Conservation (phyloP, 2,797 vertebrate genomes). For the Jordanella pulchra region DNA sequence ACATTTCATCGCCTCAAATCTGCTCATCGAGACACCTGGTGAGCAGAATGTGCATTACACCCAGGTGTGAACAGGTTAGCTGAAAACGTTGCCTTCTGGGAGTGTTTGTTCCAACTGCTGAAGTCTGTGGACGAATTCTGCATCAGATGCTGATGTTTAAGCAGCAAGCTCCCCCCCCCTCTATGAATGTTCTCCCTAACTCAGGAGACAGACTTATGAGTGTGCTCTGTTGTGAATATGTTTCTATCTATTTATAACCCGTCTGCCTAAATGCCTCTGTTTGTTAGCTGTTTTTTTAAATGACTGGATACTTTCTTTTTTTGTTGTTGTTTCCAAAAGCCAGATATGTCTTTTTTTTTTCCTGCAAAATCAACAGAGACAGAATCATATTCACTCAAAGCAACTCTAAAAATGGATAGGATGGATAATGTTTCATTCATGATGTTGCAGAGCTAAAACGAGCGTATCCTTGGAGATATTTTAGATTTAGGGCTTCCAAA, state of each 20-base stretch:
- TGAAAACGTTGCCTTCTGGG: conserved; percentile 33
- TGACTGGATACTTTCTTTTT: not conserved
- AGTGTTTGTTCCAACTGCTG: conserved; percentile 10
- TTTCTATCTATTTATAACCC: conserved; percentile 7
- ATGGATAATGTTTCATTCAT: conserved; percentile 1
- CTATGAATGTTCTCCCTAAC: not conserved
- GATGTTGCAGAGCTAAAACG: not conserved
- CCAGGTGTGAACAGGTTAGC: conserved; percentile 23
- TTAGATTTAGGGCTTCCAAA: not conserved
- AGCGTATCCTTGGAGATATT: not conserved
- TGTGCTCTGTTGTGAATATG: conserved; percentile 11
- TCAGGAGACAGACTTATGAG: not conserved
- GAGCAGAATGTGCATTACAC: conserved; percentile 65
- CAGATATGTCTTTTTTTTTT: not conserved
- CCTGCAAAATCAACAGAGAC: not conserved
- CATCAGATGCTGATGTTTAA: not conserved
- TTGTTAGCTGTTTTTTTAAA: not conserved
- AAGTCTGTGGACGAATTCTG: not conserved
- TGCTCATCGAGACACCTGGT: conserved; percentile 75
- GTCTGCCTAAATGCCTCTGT: not conserved
- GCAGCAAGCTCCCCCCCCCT: not conserved
- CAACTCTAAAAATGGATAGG: not conserved
- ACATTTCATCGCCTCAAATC: conserved; percentile 59
- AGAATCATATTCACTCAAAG: not conserved
- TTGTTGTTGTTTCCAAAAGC: not conserved